Evolutionary conservation across 2,113 vertebrate species (phyloP), one percentile per base, ranked within the genome.

Genomic region (Gobius niger): DNA sequence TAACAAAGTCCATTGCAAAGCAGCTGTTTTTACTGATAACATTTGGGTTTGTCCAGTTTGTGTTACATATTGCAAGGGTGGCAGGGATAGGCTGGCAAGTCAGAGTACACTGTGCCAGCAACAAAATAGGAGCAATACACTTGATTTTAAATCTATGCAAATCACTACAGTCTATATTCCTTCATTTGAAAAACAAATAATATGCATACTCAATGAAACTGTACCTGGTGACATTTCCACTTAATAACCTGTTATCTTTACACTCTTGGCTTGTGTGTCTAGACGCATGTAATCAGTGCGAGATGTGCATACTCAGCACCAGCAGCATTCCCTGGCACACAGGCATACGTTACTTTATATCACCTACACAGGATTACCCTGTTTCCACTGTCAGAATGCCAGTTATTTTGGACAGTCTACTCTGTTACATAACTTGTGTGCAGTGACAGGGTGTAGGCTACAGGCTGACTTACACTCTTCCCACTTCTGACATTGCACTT

Each of bases 401-500:
- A 5, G 7, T n/a, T 61, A 62, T 69, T 77, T 49, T 47, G 68
- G 44, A 63, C 76, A 41, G 15, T 64, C 71, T 54, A 10, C 52
- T 24, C 18, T 53, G 65, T 80, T 87, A 57, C 76, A 76, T 68
- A 85, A 81, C 73, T 63, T 40, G 47, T 9, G 13, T 52, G 24
- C 65, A 52, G 11, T 52, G 60, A 79, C 42, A 12, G 46, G 13
- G 65, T 68, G 52, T 82, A 66, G 73, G 74, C 70, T 76, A 54
- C 40, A 61, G 61, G 24, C n/a, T 77, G 84, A 79, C 82, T 78
- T 80, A 65, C 62, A 68, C 24, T 70, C 75, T 74, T 54, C 69
- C 62, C 49, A 75, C 52, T 68, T 50, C 63, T 73, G 63, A 66
- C 56, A 68, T 59, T 44, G 44, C 15, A 8, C 9, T n/a, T n/a